Evolutionary conservation across 2,797 vertebrate genomes (phyloP).

Genomic region (Chiroxiphia lanceolata): DNA sequence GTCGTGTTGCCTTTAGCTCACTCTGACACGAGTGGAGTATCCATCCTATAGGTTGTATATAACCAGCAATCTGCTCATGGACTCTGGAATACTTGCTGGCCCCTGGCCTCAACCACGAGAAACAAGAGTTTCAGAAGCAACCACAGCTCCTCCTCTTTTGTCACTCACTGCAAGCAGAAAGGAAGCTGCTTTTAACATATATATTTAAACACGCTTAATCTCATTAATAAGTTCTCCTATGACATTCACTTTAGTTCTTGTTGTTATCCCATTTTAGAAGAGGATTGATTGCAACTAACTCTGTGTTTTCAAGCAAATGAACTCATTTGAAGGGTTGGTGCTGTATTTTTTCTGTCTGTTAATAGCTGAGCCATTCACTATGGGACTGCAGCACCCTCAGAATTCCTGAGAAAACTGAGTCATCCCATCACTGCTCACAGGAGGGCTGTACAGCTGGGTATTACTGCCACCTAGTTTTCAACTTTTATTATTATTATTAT

Average conservation of each 20-base stretch:
- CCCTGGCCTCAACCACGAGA: not conserved
- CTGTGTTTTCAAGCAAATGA: not conserved
- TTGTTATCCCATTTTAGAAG: not conserved
- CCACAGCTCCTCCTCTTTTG: not conserved
- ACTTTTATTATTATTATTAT: conserved; percentile 13
- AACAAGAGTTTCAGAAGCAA: not conserved
- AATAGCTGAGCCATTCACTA: conserved; percentile 13
- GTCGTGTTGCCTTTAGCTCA: not conserved
- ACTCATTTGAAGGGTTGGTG: not conserved
- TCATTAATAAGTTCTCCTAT: not conserved
- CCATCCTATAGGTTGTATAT: not conserved
- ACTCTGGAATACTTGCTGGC: not conserved
- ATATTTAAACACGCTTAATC: not conserved
- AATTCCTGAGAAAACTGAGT: conserved; percentile 44
- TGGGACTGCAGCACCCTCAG: not conserved
- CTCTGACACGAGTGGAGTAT: not conserved
- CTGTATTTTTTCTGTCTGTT: not conserved
- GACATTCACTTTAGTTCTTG: not conserved
- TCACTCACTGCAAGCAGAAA: not conserved
- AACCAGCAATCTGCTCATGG: not conserved
- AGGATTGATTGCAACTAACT: not conserved
- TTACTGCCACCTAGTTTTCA: conserved; percentile 74
- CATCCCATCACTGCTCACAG: not conserved
- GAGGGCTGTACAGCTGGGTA: not conserved
- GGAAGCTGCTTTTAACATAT: not conserved